A percentile compares a stretch with the other conserved stretches of the same genome.
phyloP scores from a whole-genome alignment of 1,140 invertebrate species.

The Papilio glaucus region DNA sequence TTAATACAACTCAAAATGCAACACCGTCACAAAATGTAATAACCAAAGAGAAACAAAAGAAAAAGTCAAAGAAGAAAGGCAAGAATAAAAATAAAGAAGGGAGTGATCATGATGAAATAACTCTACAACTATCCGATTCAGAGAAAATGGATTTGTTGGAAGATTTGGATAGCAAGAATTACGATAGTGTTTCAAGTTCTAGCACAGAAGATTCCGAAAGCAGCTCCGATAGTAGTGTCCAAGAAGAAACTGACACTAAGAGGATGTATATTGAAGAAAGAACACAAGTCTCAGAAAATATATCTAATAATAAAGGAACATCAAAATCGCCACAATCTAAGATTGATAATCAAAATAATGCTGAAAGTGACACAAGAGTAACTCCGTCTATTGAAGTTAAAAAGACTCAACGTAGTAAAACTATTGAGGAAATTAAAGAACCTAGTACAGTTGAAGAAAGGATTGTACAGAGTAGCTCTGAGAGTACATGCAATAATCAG shows the following conservation, averaged over 20 bases:
- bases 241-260: slow-evolving; percentile 17
- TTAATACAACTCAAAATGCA: not conserved
- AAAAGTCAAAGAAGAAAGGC: slow-evolving; percentile 58
- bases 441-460: not conserved
- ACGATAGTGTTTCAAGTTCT: slow-evolving; percentile 52
- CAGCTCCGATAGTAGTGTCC: slow-evolving; percentile 44
- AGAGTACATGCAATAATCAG: not conserved
- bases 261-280: not conserved
- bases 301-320: not conserved
- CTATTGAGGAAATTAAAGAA: no score
- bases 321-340: not conserved
- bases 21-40: not conserved
- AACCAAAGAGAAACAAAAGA: slow-evolving; percentile 58
- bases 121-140: slow-evolving; percentile 75
- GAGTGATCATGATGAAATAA: slow-evolving; percentile 79
- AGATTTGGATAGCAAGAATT: slow-evolving; percentile 67
- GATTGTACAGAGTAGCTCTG: not conserved
- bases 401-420: no score
- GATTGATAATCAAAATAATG: not conserved
- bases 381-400: not conserved
- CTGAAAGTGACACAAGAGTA: not conserved
- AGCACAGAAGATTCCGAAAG: slow-evolving; percentile 56
- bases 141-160: slow-evolving; percentile 82
- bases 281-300: not conserved
- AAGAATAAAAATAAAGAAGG: slow-evolving; percentile 61